Conservation (phyloP, 2,113 vertebrate genomes). For the Tor tambroides region DNA sequence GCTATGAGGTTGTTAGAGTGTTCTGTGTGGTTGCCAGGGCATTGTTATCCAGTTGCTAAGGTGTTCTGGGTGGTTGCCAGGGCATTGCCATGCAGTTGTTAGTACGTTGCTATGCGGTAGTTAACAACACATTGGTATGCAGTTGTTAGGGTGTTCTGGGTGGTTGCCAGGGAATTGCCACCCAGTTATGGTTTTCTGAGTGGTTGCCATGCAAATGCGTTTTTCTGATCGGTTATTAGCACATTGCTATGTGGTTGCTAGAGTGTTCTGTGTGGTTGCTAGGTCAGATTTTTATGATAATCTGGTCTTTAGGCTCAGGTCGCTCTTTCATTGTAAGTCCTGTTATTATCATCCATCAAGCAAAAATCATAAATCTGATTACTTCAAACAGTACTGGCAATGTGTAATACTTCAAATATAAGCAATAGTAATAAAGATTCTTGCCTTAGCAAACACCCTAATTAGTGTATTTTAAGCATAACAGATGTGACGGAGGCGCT, state of each 20-base stretch:
- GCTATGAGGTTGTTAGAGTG: too few relatives aligned
- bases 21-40: too few relatives aligned
- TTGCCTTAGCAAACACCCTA: not conserved
- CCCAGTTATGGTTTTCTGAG: not conserved
- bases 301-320: not conserved
- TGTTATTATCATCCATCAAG: not conserved
- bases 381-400: too few relatives aligned
- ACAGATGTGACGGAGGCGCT: not conserved
- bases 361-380: not conserved
- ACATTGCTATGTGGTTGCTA: not conserved
- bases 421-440: not conserved
- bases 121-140: too few relatives aligned
- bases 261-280: not conserved
- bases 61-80: too few relatives aligned
- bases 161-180: not conserved
- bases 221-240: not conserved
- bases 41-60: too few relatives aligned
- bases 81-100: not conserved
- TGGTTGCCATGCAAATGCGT: not conserved
- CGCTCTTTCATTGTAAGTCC: not conserved
- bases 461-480: slow-evolving; percentile 22
- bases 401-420: not conserved
- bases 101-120: not conserved
- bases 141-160: not conserved
- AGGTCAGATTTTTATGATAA: not conserved